These are phyloP conservation scores for Pseudobourletiella spinata DNA, from an alignment of 1,140 invertebrate species.

Conservation along the genomic window DNA sequence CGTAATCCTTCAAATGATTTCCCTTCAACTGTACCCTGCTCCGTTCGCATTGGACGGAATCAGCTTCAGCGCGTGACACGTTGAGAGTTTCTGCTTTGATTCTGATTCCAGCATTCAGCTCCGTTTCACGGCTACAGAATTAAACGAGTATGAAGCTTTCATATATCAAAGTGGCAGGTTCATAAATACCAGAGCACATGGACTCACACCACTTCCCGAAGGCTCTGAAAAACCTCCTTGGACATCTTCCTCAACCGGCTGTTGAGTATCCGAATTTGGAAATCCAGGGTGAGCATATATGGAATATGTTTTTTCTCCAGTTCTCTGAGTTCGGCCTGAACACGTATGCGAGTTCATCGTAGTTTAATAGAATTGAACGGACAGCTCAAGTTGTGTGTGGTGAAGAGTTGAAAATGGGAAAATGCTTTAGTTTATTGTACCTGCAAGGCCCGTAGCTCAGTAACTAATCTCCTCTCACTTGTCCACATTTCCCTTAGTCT, in stretches of 20 bases:
- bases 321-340: background rate
- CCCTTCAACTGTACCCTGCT: background rate
- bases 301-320: background rate
- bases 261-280: constrained; percentile 2
- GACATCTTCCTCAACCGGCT: background rate
- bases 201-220: background rate
- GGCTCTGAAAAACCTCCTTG: background rate
- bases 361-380: too few relatives aligned
- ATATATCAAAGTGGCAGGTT: background rate
- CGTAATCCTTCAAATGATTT: too few relatives aligned
- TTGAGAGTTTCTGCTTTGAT: too few relatives aligned
- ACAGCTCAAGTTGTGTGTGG: too few relatives aligned
- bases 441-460: too few relatives aligned
- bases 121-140: background rate
- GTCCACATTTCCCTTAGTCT: background rate
- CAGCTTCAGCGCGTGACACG: too few relatives aligned
- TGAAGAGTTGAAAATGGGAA: too few relatives aligned
- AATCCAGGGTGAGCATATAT: background rate
- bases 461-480: background rate
- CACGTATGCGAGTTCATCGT: too few relatives aligned
- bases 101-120: background rate
- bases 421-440: too few relatives aligned
- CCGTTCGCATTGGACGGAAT: too few relatives aligned
- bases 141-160: background rate
- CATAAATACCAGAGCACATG: background rate